Percentiles rank a stretch among this genome's conserved stretches.
phyloP scores from a whole-genome alignment of 2,888 invertebrate species.

The Parnassius orleans region DNA sequence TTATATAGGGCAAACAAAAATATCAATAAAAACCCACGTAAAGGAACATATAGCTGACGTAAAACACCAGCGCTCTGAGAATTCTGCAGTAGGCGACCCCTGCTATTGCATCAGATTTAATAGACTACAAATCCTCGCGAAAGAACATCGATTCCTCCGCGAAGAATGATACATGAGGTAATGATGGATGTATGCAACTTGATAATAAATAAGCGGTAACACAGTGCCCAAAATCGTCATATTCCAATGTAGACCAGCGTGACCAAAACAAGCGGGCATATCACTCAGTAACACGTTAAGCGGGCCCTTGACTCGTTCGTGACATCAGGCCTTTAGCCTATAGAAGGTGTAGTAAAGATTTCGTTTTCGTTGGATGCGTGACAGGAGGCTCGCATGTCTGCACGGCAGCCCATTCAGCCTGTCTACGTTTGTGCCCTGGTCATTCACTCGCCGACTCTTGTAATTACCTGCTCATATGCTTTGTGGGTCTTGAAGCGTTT shows the following conservation, averaged over 20 bases:
- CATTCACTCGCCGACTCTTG: constrained; percentile 41
- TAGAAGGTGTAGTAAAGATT: constrained; percentile 28
- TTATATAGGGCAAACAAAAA: too few species aligned
- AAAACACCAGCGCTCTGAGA: too few species aligned
- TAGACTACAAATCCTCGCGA: too few species aligned
- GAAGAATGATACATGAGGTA: too few species aligned
- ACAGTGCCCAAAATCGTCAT: background rate
- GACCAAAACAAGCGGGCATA: constrained; percentile 24
- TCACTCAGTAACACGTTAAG: constrained; percentile 22
- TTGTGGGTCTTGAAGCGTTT: constrained; percentile 29
- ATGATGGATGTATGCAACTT: too few species aligned
- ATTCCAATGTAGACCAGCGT: constrained; percentile 14
- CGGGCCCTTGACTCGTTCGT: constrained; percentile 36
- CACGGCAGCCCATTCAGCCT: constrained; percentile 38
- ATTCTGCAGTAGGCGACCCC: too few species aligned
- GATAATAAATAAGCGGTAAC: too few species aligned
- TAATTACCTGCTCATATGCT: constrained; percentile 36
- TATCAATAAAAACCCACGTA: too few species aligned
- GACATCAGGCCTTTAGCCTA: constrained; percentile 34
- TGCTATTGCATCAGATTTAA: too few species aligned
- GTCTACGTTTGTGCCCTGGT: constrained; percentile 38
- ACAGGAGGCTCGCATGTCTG: constrained; percentile 44
- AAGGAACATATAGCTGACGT: too few species aligned
- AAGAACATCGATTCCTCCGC: too few species aligned
- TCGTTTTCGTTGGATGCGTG: constrained; percentile 43